These are phyloP conservation scores for Ommatoiulus sabulosus DNA, from an alignment of 2,888 invertebrate species.

Conservation along the genomic window DNA sequence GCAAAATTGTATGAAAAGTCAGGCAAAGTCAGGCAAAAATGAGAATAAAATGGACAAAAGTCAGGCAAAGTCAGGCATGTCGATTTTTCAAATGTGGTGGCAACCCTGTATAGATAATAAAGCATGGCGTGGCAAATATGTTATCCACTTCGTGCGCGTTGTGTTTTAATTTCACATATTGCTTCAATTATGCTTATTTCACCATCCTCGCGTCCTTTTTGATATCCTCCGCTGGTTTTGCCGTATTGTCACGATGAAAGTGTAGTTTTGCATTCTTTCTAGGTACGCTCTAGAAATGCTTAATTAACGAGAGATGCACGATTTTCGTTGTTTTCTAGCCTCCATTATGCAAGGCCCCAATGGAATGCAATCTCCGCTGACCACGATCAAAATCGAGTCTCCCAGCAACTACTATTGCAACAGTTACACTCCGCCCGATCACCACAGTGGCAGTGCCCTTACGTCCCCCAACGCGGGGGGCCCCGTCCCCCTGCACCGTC, in stretches of 20 bases:
- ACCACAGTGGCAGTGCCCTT: conserved; percentile 59
- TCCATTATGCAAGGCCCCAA: conserved; percentile 91
- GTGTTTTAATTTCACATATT: too few relatives aligned
- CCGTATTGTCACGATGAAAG: not conserved
- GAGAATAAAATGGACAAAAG: too few relatives aligned
- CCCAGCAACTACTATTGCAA: conserved; percentile 81
- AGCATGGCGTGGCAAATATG: too few relatives aligned
- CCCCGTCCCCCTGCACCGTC: conserved; percentile 52
- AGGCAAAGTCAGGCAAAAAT: too few relatives aligned
- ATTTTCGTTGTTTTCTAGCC: conserved; percentile 72
- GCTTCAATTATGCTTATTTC: not conserved
- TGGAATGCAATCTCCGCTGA: conserved; percentile 75
- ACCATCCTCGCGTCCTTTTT: not conserved
- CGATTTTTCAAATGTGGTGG: too few relatives aligned
- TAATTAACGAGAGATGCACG: conserved; percentile 17
- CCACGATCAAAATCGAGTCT: conserved; percentile 84
- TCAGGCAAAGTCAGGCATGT: too few relatives aligned
- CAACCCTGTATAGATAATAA: too few relatives aligned
- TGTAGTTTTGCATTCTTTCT: not conserved
- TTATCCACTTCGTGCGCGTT: too few relatives aligned
- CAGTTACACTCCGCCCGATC: conserved; percentile 80
- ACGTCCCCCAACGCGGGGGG: conserved; percentile 56
- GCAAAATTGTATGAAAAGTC: too few relatives aligned
- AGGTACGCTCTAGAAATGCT: not conserved
- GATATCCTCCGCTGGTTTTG: not conserved